Base-by-base conservation (phyloP, 2,797 vertebrate species). In the Rousettus madagascariensis region DNA sequence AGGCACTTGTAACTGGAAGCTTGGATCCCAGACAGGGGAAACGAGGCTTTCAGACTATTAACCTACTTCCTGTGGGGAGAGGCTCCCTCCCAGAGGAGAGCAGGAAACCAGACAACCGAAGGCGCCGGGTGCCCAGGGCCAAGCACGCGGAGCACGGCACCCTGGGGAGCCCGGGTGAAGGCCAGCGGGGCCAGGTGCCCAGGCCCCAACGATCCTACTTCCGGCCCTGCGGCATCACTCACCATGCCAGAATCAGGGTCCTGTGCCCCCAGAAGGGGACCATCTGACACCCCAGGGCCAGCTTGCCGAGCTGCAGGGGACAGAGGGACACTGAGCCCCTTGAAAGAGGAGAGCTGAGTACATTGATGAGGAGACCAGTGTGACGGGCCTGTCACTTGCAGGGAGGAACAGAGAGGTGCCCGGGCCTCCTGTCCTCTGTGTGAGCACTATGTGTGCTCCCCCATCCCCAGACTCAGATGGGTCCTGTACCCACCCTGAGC, bases 61-160 rank as follows among this genome's bases (percentile, higher is more conserved):
- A 97, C 96, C 88, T 84, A 86, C 96, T 97, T 98, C 95, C 97
- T 96, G 94, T 85, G 87, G 88, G 97, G 95, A 97, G 92, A 92
- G 43, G 92, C 84, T 97, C 93, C 88, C 96, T 98, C 96, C 96
- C 97, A 79, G 53, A 96, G 96, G 95, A 96, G 57, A 86, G 84
- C 85, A 96, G 97, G 96, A 97, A 97, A 94, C 88, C 61, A 95
- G 97, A 97, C n/a, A 80, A 96, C 96, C 93, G 63, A 41, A 96
- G 77, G 80, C 82, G 82, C 93, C 55, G 19, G 95, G 95, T 1
- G 15, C 49, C 49, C 49, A 6, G 49, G 49, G 49, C 49, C 49
- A 49, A 49, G 15, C 49, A 5, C 49, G 15, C 15, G 15, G 15
- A 49, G 49, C 49, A 0, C 5, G 15, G 49, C 49, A 49, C 49